Evolutionary conservation across 92 coral and sea anemone genomes (phyloP).

Genomic region (Siderastrea siderea): DNA sequence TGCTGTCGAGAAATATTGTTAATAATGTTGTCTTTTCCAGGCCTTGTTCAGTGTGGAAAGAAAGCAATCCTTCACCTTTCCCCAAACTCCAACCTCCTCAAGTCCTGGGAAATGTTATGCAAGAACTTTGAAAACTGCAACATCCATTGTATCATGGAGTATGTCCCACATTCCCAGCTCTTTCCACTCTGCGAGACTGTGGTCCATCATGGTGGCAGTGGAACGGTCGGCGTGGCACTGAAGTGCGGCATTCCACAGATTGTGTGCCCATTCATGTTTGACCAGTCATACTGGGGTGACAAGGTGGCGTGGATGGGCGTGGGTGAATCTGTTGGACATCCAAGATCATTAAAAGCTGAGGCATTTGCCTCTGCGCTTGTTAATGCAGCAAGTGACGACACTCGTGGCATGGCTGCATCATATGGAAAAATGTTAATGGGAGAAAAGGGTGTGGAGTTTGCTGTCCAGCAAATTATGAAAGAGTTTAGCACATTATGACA

Average conservation of each 20-base stretch:
- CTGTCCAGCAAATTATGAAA: constrained; percentile 58
- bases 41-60: constrained; percentile 87
- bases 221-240: constrained; percentile 89
- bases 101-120: constrained; percentile 92
- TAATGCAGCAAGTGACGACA: constrained; percentile 47
- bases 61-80: constrained; percentile 81
- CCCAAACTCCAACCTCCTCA: constrained; percentile 73
- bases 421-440: constrained; percentile 62
- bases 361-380: constrained; percentile 70
- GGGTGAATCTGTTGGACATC: constrained; percentile 88
- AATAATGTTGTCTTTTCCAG: constrained; percentile 33
- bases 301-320: constrained; percentile 95
- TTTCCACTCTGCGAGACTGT: constrained; percentile 84
- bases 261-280: constrained; percentile 93
- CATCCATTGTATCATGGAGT: constrained; percentile 86
- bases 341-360: constrained; percentile 68
- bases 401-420: constrained; percentile 50
- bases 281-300: constrained; percentile 94
- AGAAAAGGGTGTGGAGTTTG: constrained; percentile 79
- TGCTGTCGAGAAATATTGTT: no score
- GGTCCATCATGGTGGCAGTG: constrained; percentile 94
- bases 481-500: constrained; percentile 54
- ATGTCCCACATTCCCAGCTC: constrained; percentile 79
- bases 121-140: constrained; percentile 85
- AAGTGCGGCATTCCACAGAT: constrained; percentile 88